These are phyloP conservation scores for Sebastes melanostomus DNA, from an alignment of 2,797 vertebrate genomes.

Conservation along the genomic window DNA sequence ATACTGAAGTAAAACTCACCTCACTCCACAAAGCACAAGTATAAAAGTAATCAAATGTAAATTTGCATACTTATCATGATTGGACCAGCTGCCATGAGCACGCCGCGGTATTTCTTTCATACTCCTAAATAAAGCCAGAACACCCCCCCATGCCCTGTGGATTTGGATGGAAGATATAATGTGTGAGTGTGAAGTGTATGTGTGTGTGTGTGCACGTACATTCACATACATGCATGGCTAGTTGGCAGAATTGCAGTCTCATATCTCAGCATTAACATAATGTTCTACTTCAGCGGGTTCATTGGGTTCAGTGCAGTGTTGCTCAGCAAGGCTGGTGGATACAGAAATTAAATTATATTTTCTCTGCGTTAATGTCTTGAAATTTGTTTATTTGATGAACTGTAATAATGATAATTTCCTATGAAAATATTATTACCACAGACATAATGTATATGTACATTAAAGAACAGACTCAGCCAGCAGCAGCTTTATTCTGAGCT, in stretches of 20 bases:
- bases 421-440: neutral
- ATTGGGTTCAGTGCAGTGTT: constrained; percentile 49
- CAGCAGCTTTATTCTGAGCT: neutral
- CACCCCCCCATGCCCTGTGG: constrained; percentile 18
- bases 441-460: neutral
- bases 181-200: neutral
- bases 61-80: constrained; percentile 72
- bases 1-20: constrained; percentile 54
- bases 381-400: constrained; percentile 8
- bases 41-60: constrained; percentile 62
- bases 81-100: constrained; percentile 50
- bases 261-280: constrained; percentile 62
- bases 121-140: constrained; percentile 47
- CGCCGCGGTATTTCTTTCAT: constrained; percentile 44
- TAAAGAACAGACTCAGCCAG: neutral
- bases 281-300: constrained; percentile 53
- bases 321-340: neutral
- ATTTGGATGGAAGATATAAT: constrained; percentile 29
- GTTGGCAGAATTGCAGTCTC: constrained; percentile 52
- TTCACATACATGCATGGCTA: constrained; percentile 13
- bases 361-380: neutral
- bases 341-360: neutral
- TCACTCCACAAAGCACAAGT: constrained; percentile 46
- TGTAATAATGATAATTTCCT: neutral
- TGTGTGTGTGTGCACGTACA: neutral